Evolutionary conservation across 2,797 vertebrate species (phyloP).

Genomic region (Anolis apletophallus): DNA sequence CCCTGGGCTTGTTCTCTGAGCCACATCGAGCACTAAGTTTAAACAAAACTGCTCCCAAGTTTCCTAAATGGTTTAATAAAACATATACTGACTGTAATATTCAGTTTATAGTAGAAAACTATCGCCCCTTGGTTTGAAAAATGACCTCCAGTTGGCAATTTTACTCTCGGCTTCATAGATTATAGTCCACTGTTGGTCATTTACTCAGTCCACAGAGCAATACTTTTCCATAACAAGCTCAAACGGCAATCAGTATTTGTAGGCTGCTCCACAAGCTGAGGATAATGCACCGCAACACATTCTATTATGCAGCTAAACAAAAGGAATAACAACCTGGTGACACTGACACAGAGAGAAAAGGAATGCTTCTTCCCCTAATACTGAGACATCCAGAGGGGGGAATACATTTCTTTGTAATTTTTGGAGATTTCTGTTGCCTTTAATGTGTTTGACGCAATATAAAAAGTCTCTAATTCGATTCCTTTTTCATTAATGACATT

Average conservation of each 20-base stretch:
- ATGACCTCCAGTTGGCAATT: constrained; percentile 84
- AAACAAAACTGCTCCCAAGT: constrained; percentile 84
- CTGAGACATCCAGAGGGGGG: constrained; percentile 47
- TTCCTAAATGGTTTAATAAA: constrained; percentile 85
- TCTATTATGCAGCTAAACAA: constrained; percentile 70
- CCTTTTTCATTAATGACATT: constrained; percentile 60
- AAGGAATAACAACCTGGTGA: constrained; percentile 68
- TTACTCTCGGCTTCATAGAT: constrained; percentile 83
- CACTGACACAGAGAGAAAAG: constrained; percentile 55
- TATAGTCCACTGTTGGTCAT: constrained; percentile 79
- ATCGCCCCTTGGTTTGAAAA: constrained; percentile 84
- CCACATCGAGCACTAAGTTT: constrained; percentile 79
- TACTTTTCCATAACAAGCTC: constrained; percentile 84
- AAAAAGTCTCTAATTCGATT: constrained; percentile 60
- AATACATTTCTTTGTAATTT: constrained; percentile 57
- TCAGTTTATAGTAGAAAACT: constrained; percentile 83
- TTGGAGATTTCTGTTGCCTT: constrained; percentile 65
- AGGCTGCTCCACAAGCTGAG: constrained; percentile 64
- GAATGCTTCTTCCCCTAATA: constrained; percentile 45
- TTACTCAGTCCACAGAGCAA: constrained; percentile 79
- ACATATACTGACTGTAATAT: constrained; percentile 83
- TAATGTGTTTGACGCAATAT: constrained; percentile 51
- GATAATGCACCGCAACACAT: constrained; percentile 63
- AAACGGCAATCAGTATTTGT: constrained; percentile 70
- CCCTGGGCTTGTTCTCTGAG: constrained; percentile 75